These are phyloP conservation scores for Parthenolecanium corni DNA, from an alignment of 2,888 invertebrate species.

Conservation along the genomic window DNA sequence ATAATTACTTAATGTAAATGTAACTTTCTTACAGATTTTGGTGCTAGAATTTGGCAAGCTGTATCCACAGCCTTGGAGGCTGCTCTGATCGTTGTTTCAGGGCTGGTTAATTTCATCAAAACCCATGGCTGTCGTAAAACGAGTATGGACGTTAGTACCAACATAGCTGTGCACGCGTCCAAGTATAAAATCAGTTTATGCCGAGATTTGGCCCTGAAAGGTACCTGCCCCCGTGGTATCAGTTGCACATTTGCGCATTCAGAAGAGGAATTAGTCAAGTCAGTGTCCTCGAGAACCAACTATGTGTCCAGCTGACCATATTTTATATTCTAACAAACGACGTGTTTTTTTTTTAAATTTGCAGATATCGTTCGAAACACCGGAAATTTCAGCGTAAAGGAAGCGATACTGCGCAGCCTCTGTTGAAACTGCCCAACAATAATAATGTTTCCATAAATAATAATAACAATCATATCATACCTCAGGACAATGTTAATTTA, in stretches of 20 bases:
- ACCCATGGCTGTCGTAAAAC: slow-evolving; percentile 52
- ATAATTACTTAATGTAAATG: no score
- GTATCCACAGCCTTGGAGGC: slow-evolving; percentile 56
- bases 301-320: slow-evolving; percentile 1
- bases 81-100: slow-evolving; percentile 58
- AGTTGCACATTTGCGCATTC: slow-evolving; percentile 89
- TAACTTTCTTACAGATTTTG: slow-evolving; percentile 12
- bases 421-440: not conserved
- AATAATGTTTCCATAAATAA: not conserved
- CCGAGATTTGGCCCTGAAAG: slow-evolving; percentile 64
- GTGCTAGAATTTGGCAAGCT: slow-evolving; percentile 45
- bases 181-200: slow-evolving; percentile 50
- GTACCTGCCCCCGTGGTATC: slow-evolving; percentile 72
- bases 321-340: not conserved
- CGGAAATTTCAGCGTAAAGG: slow-evolving; percentile 22
- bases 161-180: slow-evolving; percentile 21
- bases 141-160: slow-evolving; percentile 16
- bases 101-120: slow-evolving; percentile 63
- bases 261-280: slow-evolving; percentile 79
- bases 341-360: not conserved
- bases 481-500: no score
- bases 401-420: not conserved
- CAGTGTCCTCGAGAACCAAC: slow-evolving; percentile 32
- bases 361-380: slow-evolving; percentile 21
- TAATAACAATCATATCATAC: no score